Percentiles rank a stretch among this genome's conserved stretches.
Conservation (phyloP, 2,113 vertebrate genomes). For the Colossoma macropomum region DNA sequence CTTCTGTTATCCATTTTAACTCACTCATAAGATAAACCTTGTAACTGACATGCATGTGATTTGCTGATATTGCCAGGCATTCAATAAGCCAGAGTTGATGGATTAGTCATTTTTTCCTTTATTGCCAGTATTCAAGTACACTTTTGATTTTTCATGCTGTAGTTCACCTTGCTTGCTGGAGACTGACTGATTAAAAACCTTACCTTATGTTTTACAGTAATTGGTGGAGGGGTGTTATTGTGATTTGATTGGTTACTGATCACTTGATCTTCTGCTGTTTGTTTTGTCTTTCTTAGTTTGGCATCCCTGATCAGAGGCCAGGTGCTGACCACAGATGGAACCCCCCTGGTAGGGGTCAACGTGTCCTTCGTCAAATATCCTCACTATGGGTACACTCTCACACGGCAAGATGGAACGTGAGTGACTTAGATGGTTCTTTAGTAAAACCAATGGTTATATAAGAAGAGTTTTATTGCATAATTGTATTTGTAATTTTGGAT, state of each 20-base stretch:
- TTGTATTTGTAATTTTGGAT: too few relatives aligned
- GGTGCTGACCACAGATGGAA: slow-evolving; percentile 96
- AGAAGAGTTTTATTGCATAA: too few relatives aligned
- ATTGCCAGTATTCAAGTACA: neutral
- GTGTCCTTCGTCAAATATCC: slow-evolving; percentile 99
- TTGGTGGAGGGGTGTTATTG: neutral
- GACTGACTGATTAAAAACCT: neutral
- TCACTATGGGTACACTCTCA: slow-evolving; percentile 96
- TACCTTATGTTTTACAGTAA: neutral
- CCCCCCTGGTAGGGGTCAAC: slow-evolving; percentile 96
- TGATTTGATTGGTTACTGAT: neutral
- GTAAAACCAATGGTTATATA: neutral
- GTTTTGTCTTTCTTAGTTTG: slow-evolving; percentile 81
- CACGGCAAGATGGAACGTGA: slow-evolving; percentile 98
- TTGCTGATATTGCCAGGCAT: too few relatives aligned
- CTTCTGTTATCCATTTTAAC: too few relatives aligned
- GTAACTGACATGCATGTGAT: neutral
- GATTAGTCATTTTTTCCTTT: too few relatives aligned
- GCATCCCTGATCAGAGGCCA: slow-evolving; percentile 97
- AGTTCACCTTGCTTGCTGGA: too few relatives aligned
- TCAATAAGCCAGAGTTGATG: too few relatives aligned
- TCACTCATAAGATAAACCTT: neutral
- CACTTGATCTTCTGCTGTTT: slow-evolving; percentile 11
- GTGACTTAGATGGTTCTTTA: slow-evolving; percentile 66
- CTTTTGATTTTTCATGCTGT: too few relatives aligned